Evolutionary conservation across 2,797 vertebrate genomes (phyloP).

Genomic region (Alosa sapidissima): DNA sequence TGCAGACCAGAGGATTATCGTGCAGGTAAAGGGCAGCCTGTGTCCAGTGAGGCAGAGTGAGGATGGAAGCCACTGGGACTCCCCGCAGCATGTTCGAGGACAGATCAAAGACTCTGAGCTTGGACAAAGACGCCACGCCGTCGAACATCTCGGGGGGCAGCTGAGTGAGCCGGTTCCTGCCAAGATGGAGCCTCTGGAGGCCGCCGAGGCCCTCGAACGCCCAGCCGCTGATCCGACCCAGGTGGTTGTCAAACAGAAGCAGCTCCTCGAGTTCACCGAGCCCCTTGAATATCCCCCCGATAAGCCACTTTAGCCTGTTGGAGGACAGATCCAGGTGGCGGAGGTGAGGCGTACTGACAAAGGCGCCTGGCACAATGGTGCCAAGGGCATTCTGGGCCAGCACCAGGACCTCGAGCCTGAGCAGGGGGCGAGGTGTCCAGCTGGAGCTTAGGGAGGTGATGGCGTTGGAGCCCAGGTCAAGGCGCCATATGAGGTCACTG

Average conservation of each 20-base stretch:
- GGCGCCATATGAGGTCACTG: slow-evolving; percentile 75
- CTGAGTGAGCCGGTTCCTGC: slow-evolving; percentile 75
- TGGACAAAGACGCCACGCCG: slow-evolving; percentile 63
- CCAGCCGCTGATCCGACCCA: slow-evolving; percentile 69
- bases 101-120: slow-evolving; percentile 83
- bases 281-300: slow-evolving; percentile 77
- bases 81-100: slow-evolving; percentile 80
- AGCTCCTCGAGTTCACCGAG: slow-evolving; percentile 79
- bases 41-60: slow-evolving; percentile 71
- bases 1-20: slow-evolving; percentile 85
- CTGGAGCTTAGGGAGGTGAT: slow-evolving; percentile 74
- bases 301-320: slow-evolving; percentile 77
- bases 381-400: slow-evolving; percentile 80
- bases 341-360: slow-evolving; percentile 74
- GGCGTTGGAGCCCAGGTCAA: slow-evolving; percentile 88
- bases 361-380: slow-evolving; percentile 75
- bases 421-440: slow-evolving; percentile 75
- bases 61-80: slow-evolving; percentile 78
- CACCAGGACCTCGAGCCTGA: slow-evolving; percentile 78
- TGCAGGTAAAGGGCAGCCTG: slow-evolving; percentile 85
- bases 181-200: slow-evolving; percentile 84
- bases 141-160: slow-evolving; percentile 81
- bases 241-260: slow-evolving; percentile 85
- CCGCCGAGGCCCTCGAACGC: slow-evolving; percentile 75
- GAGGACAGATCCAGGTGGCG: slow-evolving; percentile 87